phyloP scores from a whole-genome alignment of 1,140 invertebrate genomes.

The Oryctes rhinoceros region DNA sequence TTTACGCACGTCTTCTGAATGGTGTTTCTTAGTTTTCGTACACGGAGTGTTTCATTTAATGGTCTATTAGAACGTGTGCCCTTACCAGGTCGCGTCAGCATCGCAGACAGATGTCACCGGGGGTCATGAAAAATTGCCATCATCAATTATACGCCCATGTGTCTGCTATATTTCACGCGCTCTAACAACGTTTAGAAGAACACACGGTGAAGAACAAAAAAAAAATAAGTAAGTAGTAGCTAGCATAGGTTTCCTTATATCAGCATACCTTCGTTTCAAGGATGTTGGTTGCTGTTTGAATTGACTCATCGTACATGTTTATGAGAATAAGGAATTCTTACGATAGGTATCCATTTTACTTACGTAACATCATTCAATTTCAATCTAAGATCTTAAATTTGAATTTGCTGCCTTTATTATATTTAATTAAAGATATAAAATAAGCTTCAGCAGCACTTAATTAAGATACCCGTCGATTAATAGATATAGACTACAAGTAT shows the following conservation, averaged over 20 bases:
- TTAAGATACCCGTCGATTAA: too few species aligned
- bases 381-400: neutral
- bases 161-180: conserved; percentile 41
- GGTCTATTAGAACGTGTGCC: conserved; percentile 52
- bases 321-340: conserved; percentile 75
- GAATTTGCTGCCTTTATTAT: neutral
- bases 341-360: too few species aligned
- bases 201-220: conserved; percentile 21
- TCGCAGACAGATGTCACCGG: conserved; percentile 48
- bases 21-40: neutral
- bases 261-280: conserved; percentile 21
- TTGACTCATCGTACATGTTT: neutral
- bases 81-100: conserved; percentile 45
- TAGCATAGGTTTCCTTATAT: too few species aligned
- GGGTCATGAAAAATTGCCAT: conserved; percentile 53
- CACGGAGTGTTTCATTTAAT: conserved; percentile 47
- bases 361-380: neutral
- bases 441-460: too few species aligned
- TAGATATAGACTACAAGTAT: too few species aligned
- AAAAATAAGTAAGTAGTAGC: conserved; percentile 12
- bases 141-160: conserved; percentile 54
- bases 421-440: too few species aligned
- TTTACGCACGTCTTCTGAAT: neutral
- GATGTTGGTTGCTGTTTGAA: neutral
- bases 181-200: neutral